Evolutionary conservation across 2,888 invertebrate species (phyloP), one percentile per base, ranked within the genome.

Genomic region (Unio pictorum): DNA sequence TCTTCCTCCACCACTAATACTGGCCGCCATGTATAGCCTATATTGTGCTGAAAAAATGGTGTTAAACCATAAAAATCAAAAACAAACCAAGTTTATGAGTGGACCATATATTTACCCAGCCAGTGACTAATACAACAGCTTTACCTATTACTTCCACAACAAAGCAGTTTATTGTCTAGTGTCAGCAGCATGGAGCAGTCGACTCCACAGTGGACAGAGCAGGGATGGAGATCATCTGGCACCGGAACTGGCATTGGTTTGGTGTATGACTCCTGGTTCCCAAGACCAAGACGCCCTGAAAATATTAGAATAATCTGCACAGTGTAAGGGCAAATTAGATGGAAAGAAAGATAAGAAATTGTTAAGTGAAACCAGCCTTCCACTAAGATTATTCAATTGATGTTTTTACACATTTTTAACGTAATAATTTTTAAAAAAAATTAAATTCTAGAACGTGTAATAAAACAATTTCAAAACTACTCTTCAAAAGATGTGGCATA

Each of bases 121-220:
- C 45, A 11, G 15, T 15, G 45, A 45, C 45, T 45, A 15, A 0
- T 64, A 15, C 15, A 7, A 61, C 15, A 63, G n/a, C 17, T 23
- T 28, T 67, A 88, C 88, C 88, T 85, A 75, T 89, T 89, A 66
- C 85, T 87, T 20, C 89, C 89, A 73, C 81, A 84, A 63, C 87
- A 87, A 26, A 88, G 80, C 26, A 89, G 79, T 59, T 80, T 79
- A 56, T 83, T 80, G 67, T 88, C 87, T 28, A 81, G 72, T 23
- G 88, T 88, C 18, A 89, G 72, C 4, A 89, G 78, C 76, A 89
- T 83, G 23, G 89, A 88, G 73, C 88, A 87, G 75, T 90, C 89
- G 17, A 89, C 85, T 5, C 88, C 89, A 80, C 89, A 89, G 70
- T 85, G 78, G 11, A 88, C 88, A 54, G 80, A 82, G 67, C 81